Conservation (phyloP, 1,140 invertebrate species). For the Halictus rubicundus region DNA sequence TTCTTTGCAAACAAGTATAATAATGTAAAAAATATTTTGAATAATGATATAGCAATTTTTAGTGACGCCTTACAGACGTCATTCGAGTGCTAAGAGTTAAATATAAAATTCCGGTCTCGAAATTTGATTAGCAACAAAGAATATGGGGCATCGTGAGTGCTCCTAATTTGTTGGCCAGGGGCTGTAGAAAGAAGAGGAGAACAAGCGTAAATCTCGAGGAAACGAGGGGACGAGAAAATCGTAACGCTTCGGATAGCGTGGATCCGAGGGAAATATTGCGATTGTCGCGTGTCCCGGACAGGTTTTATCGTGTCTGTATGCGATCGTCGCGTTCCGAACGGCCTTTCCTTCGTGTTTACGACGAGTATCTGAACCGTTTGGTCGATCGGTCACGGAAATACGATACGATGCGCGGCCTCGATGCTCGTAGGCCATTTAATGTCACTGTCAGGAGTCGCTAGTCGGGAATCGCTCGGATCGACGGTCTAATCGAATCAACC, state of each 20-base stretch:
- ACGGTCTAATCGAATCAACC: neutral
- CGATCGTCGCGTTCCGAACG: neutral
- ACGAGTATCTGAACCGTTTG: conserved; percentile 19
- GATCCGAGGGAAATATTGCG: neutral
- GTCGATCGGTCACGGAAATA: conserved; percentile 13
- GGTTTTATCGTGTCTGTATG: conserved; percentile 5
- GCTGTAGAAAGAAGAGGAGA: no score
- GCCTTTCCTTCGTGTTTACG: conserved; percentile 9
- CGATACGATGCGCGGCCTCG: neutral
- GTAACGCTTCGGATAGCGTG: neutral
- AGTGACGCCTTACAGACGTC: no score
- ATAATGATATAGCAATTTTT: no score
- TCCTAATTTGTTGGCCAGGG: no score
- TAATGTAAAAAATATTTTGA: no score
- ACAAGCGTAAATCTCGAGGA: no score
- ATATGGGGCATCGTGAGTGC: no score
- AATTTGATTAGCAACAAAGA: no score
- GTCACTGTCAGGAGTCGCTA: conserved; percentile 8
- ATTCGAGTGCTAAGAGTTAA: no score
- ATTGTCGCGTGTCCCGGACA: neutral
- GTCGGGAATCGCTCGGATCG: neutral
- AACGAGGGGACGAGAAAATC: neutral
- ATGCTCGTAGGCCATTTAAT: conserved; percentile 11
- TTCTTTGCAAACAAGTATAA: no score
- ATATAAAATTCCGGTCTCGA: no score